These are phyloP conservation scores for Pantherophis alleghaniensis DNA, from an alignment of 2,797 vertebrate species.

Conservation along the genomic window DNA sequence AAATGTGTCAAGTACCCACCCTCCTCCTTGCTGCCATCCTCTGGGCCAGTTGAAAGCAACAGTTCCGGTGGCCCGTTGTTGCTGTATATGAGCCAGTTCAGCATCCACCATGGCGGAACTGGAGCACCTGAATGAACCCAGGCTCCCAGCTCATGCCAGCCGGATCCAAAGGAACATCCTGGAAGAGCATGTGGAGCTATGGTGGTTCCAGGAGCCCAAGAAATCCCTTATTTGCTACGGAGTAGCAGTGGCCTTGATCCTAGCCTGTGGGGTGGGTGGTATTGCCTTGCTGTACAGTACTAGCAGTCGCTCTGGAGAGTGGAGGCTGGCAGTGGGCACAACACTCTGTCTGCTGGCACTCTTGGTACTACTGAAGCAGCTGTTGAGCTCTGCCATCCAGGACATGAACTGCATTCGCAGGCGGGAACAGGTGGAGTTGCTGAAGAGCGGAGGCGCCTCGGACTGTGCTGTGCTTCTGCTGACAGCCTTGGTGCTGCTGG, in stretches of 20 bases:
- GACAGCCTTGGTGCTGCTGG: slow-evolving; percentile 82
- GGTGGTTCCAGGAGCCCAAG: slow-evolving; percentile 94
- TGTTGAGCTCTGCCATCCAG: slow-evolving; percentile 95
- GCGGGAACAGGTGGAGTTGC: slow-evolving; percentile 83
- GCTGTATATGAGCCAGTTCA: neutral
- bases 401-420: slow-evolving; percentile 97
- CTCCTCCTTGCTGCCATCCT: neutral
- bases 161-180: slow-evolving; percentile 86
- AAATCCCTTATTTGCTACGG: slow-evolving; percentile 90
- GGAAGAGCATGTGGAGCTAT: slow-evolving; percentile 95
- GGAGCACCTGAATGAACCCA: slow-evolving; percentile 73
- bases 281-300: slow-evolving; percentile 92
- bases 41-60: neutral
- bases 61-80: neutral
- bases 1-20: neutral
- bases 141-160: slow-evolving; percentile 71
- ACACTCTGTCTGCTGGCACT: slow-evolving; percentile 90
- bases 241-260: slow-evolving; percentile 84
- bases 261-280: slow-evolving; percentile 88
- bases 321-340: slow-evolving; percentile 88
- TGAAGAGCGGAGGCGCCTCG: slow-evolving; percentile 89
- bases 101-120: slow-evolving; percentile 80
- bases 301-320: slow-evolving; percentile 92
- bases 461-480: slow-evolving; percentile 87
- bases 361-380: slow-evolving; percentile 91